These are phyloP conservation scores for Dioctria rufipes DNA, from an alignment of 2,888 invertebrate genomes.

Conservation along the genomic window DNA sequence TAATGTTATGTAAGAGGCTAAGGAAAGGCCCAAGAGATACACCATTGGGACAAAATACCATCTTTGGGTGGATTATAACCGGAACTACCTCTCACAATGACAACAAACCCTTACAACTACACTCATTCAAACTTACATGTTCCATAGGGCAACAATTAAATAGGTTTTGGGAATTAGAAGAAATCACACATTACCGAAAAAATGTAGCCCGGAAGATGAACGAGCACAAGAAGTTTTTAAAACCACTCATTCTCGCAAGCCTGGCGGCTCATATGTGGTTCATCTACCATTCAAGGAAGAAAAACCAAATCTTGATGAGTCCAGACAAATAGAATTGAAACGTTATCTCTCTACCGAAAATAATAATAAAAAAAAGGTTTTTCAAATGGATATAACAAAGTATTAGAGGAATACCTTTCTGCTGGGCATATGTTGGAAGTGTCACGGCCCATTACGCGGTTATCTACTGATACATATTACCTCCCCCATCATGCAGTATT, in stretches of 20 bases:
- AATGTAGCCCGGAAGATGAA: not conserved
- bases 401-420: not conserved
- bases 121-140: not conserved
- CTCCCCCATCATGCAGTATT: slow-evolving; percentile 49
- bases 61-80: slow-evolving; percentile 3
- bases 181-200: not conserved
- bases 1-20: not conserved
- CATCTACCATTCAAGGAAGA: not conserved
- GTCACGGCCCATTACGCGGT: not conserved
- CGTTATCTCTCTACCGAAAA: slow-evolving; percentile 27
- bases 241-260: not conserved
- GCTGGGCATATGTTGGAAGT: not conserved
- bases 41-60: slow-evolving; percentile 4
- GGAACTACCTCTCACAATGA: not conserved
- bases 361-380: not conserved
- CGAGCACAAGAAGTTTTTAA: not conserved
- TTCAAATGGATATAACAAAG: not conserved
- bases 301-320: not conserved
- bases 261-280: not conserved
- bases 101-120: not conserved
- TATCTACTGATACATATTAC: not conserved
- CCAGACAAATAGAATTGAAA: not conserved
- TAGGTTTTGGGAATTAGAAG: not conserved
- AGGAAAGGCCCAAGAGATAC: not conserved
- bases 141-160: slow-evolving; percentile 1